Evolutionary conservation across 2,113 vertebrate genomes (phyloP).

Genomic region (Lycaon pictus): DNA sequence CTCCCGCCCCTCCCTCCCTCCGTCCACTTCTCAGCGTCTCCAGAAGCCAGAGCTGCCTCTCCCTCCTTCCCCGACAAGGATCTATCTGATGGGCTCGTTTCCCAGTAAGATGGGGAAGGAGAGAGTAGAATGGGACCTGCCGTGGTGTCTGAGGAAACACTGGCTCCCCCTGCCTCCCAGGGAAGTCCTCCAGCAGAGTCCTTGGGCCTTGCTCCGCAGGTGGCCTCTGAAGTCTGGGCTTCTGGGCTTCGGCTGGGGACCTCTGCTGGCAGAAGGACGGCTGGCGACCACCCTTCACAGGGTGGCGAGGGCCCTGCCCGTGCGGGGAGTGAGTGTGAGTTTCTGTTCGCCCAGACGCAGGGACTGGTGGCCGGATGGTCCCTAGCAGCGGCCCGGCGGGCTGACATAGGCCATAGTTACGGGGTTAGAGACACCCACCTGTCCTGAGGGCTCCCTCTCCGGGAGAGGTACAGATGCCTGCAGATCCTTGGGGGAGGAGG

Average conservation of each 20-base stretch:
- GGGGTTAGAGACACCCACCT: background rate
- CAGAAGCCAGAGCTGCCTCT: background rate
- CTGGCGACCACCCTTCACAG: background rate
- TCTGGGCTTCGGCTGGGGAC: background rate
- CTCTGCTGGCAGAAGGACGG: background rate
- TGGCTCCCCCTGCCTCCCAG: background rate
- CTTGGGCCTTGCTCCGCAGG: background rate
- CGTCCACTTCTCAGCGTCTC: background rate
- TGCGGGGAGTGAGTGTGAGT: accelerated
- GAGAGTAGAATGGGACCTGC: background rate
- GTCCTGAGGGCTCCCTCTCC: background rate
- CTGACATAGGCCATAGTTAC: background rate
- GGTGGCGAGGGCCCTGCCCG: background rate
- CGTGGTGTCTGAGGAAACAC: background rate
- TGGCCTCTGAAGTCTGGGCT: background rate
- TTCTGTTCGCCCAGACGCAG: accelerated
- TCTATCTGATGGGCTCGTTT: background rate
- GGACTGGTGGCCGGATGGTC: background rate
- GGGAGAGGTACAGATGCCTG: background rate
- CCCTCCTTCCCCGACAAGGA: background rate
- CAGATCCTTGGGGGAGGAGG: too few relatives aligned
- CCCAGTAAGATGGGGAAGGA: background rate
- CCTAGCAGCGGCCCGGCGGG: background rate
- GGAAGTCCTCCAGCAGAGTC: background rate
- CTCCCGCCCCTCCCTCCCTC: background rate